Evolutionary conservation across 2,797 vertebrate species (phyloP), one percentile per base, ranked within the genome.

Genomic region (Enteromius thamalakanensis): DNA sequence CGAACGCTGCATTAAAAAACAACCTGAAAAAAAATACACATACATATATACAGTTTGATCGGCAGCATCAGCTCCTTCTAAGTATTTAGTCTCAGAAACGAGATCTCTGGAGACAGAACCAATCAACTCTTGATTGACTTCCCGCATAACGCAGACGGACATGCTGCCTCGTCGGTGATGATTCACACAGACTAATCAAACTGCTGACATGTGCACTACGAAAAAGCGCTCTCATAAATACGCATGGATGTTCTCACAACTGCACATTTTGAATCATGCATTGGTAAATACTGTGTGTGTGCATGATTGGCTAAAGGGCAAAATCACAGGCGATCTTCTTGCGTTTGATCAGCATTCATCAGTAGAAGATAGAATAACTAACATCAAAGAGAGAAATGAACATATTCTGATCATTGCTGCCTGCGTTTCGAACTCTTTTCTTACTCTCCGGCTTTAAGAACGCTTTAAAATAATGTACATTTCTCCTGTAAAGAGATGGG

Each of bases 331-430:
- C 37, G 17, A 55, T 78, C n/a, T 86, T 89, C 80, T 60, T 69
- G 49, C 40, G 70, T 75, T 86, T 85, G 81, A 88, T 88, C 80
- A 71, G 23, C 0, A 17, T 40, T 86, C 45, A 71, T 79, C 32
- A 47, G 65, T 84, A 29, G 71, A 29, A 70, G 45, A 85, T 82
- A 77, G 53, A 86, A 78, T 67, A 76, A 69, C 65, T 53, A 76
- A 64, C 79, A 85, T 87, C 86, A 89, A 88, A 91, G 85, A 83
- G 49, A 69, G 23, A 69, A 86, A 76, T 67, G 23, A 60, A 69
- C 9, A 74, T 17, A 15, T 53, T 80, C 67, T 9, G 69, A 15
- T 4, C 86, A 62, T 32, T 11, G 49, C 32, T 67, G 47, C n/a
- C 23, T 0, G 4, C 3, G 12, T 60, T 34, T 65, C 85, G 67